These are phyloP conservation scores for Sterna hirundo DNA, from an alignment of 2,113 vertebrate species.

Conservation along the genomic window DNA sequence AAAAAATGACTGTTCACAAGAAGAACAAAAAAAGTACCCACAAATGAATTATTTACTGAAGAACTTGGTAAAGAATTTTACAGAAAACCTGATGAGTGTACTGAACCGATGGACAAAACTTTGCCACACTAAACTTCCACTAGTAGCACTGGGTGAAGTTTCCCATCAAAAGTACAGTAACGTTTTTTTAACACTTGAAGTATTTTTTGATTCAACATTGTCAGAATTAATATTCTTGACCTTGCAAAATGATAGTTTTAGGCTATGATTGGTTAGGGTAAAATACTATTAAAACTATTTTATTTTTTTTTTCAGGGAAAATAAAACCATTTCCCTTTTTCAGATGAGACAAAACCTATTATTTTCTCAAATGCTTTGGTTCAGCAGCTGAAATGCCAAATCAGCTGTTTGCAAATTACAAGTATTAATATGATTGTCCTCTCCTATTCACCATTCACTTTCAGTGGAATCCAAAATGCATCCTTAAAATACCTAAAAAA, in stretches of 20 bases:
- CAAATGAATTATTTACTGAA: neutral
- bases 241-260: neutral
- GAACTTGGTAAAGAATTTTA: neutral
- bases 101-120: neutral
- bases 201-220: neutral
- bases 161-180: neutral
- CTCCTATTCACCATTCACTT: neutral
- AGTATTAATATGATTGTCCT: neutral
- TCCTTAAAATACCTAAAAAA: neutral
- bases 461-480: neutral
- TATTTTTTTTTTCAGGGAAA: neutral
- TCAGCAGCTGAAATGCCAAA: neutral
- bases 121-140: neutral
- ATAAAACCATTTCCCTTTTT: neutral
- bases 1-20: neutral
- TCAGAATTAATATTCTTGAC: neutral
- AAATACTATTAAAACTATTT: neutral
- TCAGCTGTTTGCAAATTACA: neutral
- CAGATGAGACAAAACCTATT: neutral
- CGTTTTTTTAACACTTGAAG: neutral
- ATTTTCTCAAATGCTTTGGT: neutral
- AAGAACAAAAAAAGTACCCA: neutral
- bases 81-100: neutral
- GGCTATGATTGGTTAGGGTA: neutral
- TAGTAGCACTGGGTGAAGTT: neutral